phyloP scores from a whole-genome alignment of 2,113 vertebrate genomes.

The Cinclus cinclus region DNA sequence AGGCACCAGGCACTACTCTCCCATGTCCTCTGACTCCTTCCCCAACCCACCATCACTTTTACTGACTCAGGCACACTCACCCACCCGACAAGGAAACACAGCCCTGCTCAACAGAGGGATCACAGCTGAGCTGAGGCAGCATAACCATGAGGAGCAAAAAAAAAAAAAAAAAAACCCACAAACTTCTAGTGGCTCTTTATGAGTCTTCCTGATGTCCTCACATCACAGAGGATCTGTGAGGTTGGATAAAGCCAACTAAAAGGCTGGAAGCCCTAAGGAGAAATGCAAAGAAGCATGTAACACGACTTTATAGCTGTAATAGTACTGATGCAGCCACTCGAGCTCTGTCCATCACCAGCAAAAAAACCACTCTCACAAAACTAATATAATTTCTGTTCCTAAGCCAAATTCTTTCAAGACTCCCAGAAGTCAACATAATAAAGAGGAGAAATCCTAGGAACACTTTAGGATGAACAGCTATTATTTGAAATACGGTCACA shows the following conservation, averaged over 20 bases:
- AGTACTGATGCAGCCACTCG: neutral
- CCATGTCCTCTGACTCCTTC: neutral
- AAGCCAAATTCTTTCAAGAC: neutral
- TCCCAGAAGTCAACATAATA: constrained; percentile 25
- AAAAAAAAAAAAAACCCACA: no score
- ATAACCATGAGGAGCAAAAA: neutral
- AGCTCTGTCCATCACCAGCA: neutral
- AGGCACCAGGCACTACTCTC: neutral
- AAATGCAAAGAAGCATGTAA: neutral
- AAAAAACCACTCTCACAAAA: neutral
- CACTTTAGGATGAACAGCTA: neutral
- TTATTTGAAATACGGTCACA: neutral
- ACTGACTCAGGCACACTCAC: fast-evolving
- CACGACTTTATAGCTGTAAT: neutral
- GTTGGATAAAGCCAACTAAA: neutral
- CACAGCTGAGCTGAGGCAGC: neutral
- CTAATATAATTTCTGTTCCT: neutral
- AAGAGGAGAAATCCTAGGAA: neutral
- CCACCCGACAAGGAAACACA: neutral
- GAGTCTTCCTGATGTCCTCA: neutral
- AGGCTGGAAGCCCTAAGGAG: neutral
- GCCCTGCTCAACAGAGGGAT: neutral
- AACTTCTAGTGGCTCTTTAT: neutral
- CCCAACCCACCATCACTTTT: neutral
- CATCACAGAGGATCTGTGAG: neutral